Base-by-base conservation (phyloP, 2,113 vertebrate genomes). In the Mustela nigripes region DNA sequence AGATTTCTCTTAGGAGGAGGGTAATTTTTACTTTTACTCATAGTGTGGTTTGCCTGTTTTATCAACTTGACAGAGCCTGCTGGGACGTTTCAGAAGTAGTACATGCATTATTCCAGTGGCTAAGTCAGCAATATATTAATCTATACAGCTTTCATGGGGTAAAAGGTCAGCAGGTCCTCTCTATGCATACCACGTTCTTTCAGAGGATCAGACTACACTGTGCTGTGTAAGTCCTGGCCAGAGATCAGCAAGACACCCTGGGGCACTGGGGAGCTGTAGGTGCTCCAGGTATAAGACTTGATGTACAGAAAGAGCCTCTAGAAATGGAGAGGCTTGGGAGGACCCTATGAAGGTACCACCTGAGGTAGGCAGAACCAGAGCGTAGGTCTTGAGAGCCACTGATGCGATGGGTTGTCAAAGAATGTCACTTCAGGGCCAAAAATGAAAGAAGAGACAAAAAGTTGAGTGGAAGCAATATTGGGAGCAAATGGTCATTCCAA, bases 1-100 rank as follows among this genome's bases (percentile, higher is more conserved):
- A 60, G 58, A 56, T 93, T 91, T 97, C 60, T 86, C 73, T 91
- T 69, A 80, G 74, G 28, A 83, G 31, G 22, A 78, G 24, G n/a
- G 21, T 36, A n/a, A 28, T 50, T 94, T 89, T 79, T 83, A 26
- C 12, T 91, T 91, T 31, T 7, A 60, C 2, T 4, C 19, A 14
- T 33, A 48, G 6, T 33, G 26, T 79, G 56, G 26, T 83, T 89
- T 74, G 60, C 79, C 62, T 90, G 73, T 74, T 58, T 88, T n/a
- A 19, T 87, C 84, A 76, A 48, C 33, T 69, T 10, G 3, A 45
- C 18, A 36, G 33, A 95, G 63, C 33, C 56, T 97, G 50, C n/a
- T 1, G 18, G 42, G 73, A 48, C 19, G 2, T 69, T 91, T 96
- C 42, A 79, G 69, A 86, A 65, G 79, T 86, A 16, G 3, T 56